phyloP scores from a whole-genome alignment of 1,140 invertebrate genomes.

The Drosophila repletoides region DNA sequence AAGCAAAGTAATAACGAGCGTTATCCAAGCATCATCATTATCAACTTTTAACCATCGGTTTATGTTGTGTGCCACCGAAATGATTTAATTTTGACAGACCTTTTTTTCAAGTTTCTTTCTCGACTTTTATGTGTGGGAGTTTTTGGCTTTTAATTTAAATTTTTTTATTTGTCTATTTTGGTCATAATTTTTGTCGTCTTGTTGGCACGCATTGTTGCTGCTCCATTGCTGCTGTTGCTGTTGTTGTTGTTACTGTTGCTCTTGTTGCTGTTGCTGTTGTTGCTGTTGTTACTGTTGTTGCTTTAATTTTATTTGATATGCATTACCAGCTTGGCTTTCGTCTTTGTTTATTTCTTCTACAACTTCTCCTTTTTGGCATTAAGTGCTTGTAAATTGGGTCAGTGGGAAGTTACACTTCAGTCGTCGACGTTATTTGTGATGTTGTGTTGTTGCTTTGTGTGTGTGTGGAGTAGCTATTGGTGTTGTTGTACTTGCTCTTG shows the following conservation, averaged over 20 bases:
- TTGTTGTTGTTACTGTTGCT: slow-evolving; percentile 38
- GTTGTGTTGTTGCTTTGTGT: slow-evolving; percentile 12
- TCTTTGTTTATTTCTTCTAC: slow-evolving; percentile 81
- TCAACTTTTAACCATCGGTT: slow-evolving; percentile 81
- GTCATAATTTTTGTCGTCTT: slow-evolving; percentile 51
- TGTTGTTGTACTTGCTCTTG: slow-evolving; percentile 16
- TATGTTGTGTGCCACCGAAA: slow-evolving; percentile 80
- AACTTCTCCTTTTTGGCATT: slow-evolving; percentile 78
- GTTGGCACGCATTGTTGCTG: slow-evolving; percentile 57
- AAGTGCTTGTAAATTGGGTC: slow-evolving; percentile 82
- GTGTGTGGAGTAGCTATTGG: slow-evolving; percentile 14
- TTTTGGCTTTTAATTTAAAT: slow-evolving; percentile 80
- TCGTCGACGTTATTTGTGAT: slow-evolving; percentile 29
- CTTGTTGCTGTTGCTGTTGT: slow-evolving; percentile 37
- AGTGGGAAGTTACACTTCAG: slow-evolving; percentile 81
- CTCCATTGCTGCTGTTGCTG: slow-evolving; percentile 30
- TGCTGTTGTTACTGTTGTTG: slow-evolving; percentile 45
- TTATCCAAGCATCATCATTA: slow-evolving; percentile 80
- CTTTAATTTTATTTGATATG: slow-evolving; percentile 78
- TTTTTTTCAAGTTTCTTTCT: slow-evolving; percentile 78
- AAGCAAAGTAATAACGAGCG: slow-evolving; percentile 74
- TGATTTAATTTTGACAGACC: slow-evolving; percentile 81
- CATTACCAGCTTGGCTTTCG: slow-evolving; percentile 77
- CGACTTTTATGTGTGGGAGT: slow-evolving; percentile 79
- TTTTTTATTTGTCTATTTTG: slow-evolving; percentile 50